Evolutionary conservation across 2,113 vertebrate species (phyloP).

Genomic region (Leptodactylus fuscus): DNA sequence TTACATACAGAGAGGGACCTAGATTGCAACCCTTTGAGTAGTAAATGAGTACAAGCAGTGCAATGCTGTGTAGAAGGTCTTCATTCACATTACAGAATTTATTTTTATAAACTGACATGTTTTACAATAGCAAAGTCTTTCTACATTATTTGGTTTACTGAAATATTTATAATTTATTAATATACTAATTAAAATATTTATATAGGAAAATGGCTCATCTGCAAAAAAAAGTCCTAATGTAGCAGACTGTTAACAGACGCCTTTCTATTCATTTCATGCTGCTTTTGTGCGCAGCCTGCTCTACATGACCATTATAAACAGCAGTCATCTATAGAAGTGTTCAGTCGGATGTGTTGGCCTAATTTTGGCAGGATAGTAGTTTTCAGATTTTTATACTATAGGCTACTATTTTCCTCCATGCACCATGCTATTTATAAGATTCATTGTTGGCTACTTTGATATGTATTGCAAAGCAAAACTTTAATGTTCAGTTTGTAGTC

Average conservation of each 20-base stretch:
- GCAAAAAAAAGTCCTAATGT: neutral
- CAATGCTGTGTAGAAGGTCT: neutral
- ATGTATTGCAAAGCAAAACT: neutral
- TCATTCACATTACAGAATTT: neutral
- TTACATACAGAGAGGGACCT: neutral
- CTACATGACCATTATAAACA: conserved; percentile 1
- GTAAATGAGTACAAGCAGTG: neutral
- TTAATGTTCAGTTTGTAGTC: neutral
- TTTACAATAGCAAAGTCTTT: neutral
- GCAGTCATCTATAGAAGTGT: neutral
- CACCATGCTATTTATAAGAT: neutral
- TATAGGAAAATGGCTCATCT: neutral
- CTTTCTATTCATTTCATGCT: neutral
- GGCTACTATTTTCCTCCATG: neutral
- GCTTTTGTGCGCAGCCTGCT: neutral
- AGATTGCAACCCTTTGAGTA: neutral
- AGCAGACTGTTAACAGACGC: neutral
- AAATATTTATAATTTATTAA: neutral
- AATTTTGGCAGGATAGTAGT: neutral
- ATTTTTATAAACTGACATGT: neutral
- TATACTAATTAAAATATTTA: neutral
- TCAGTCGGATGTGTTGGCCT: neutral
- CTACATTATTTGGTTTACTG: neutral
- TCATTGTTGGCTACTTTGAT: neutral
- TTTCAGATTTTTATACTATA: neutral